A percentile compares a stretch with the other conserved stretches of the same genome.
phyloP scores from a whole-genome alignment of 1,140 invertebrate species.

The Paralvinella palmiformis region DNA sequence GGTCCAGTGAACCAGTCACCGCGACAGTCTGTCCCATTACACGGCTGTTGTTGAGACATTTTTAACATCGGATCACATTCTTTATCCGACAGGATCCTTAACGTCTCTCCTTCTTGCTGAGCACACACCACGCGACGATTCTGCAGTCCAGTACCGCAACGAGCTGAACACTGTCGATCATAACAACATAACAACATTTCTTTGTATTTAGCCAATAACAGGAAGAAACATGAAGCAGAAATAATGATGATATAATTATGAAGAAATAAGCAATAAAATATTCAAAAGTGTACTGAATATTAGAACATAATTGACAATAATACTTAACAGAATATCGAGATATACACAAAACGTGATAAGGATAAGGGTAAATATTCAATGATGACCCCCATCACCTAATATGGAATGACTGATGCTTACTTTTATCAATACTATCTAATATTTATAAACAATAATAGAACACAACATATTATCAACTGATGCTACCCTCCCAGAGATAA shows the following conservation, averaged over 20 bases:
- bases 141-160: slow-evolving; percentile 53
- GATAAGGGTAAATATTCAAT: slow-evolving; percentile 8
- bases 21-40: slow-evolving; percentile 29
- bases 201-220: no score
- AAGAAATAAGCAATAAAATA: no score
- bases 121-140: slow-evolving; percentile 80
- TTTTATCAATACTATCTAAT: neutral
- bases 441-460: neutral
- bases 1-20: slow-evolving; percentile 73
- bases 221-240: no score
- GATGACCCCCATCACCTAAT: neutral
- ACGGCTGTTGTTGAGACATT: slow-evolving; percentile 21
- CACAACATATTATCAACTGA: neutral
- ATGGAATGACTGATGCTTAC: neutral
- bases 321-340: slow-evolving; percentile 15
- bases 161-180: slow-evolving; percentile 53
- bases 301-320: neutral
- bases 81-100: slow-evolving; percentile 1
- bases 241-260: no score
- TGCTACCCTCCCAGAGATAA: no score
- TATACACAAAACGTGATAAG: slow-evolving; percentile 17
- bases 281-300: no score
- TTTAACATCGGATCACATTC: slow-evolving; percentile 20
- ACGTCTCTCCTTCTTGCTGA: slow-evolving; percentile 53
- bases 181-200: no score